Base-by-base conservation (phyloP, 2,888 invertebrate genomes). In the Biston stratarius region DNA sequence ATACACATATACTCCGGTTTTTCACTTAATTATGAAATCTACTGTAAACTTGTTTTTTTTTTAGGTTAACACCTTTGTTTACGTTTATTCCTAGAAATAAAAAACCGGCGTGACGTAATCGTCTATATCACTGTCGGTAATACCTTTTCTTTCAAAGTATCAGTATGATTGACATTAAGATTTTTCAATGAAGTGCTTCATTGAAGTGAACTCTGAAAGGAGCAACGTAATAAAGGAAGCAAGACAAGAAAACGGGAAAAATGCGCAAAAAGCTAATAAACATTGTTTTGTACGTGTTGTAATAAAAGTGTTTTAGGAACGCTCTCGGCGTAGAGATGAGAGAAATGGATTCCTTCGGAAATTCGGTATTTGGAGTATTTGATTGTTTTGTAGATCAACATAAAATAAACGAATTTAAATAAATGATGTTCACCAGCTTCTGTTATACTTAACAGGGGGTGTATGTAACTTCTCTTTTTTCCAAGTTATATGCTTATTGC, bases 211-310 rank as follows among this genome's bases (percentile, higher is more conserved):
- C 63, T 70, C 67, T 60, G 64, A 64, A 69, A 71, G 45, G 61
- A 63, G 70, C 70, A 67, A 70, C 67, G 69, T 69, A 69, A 72
- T 73, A 75, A 70, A 61, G 60, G 69, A 68, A 38, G 58, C 61
- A 48, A 62, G 67, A 69, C 69, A 70, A 74, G 65, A 64, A 67
- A 69, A 69, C 47, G 64, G 68, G 62, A 59, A 65, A 24, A 62
- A 71, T 53, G 67, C 61, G 68, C 56, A 71, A 70, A 67, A 64
- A 72, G 68, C 69, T 74, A 74, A 74, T 76, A 76, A 74, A 72
- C 73, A 67, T 76, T 71, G 68, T 72, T 71, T 70, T 73, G 71
- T 71, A 73, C 74, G 74, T 74, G 74, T 64, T 67, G 64, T 67
- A 73, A 71, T 76, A 74, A 71, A 72, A 74, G 67, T 69, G 67